phyloP scores from a whole-genome alignment of 2,113 vertebrate genomes.

The Sisor rabdophorus region DNA sequence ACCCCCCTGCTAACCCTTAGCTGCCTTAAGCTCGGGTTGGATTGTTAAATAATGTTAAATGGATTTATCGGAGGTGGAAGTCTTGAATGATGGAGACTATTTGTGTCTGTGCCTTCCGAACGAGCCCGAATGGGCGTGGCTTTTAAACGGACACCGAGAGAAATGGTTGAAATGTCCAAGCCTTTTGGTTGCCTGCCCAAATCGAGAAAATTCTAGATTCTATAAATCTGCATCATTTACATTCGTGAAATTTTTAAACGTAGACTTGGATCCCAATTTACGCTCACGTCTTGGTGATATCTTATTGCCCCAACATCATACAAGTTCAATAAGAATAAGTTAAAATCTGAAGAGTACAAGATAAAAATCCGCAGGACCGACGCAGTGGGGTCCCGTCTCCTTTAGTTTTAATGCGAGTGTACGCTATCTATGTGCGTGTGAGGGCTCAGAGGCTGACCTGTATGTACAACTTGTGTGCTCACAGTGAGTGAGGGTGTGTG shows the following conservation, averaged over 20 bases:
- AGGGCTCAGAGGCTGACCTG: slow-evolving; percentile 30
- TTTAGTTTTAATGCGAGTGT: slow-evolving; percentile 5
- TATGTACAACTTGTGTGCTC: slow-evolving; percentile 33
- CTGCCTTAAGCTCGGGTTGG: slow-evolving; percentile 7
- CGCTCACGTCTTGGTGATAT: neutral
- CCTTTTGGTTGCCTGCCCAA: neutral
- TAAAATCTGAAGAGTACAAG: slow-evolving; percentile 46
- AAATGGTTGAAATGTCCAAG: neutral
- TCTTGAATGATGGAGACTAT: slow-evolving; percentile 7
- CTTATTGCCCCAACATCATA: slow-evolving; percentile 11
- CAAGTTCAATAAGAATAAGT: slow-evolving; percentile 43
- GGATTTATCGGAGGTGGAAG: too few relatives aligned
- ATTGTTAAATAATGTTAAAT: neutral
- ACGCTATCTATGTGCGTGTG: neutral
- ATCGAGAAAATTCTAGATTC: neutral
- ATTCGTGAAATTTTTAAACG: too few relatives aligned
- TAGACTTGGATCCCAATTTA: neutral
- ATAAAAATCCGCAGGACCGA: slow-evolving; percentile 38
- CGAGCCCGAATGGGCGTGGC: too few relatives aligned
- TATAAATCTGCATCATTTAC: too few relatives aligned
- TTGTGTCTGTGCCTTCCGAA: neutral
- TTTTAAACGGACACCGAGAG: neutral
- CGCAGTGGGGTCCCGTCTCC: slow-evolving; percentile 21
- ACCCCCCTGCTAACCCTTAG: neutral
- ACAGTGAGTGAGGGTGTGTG: slow-evolving; percentile 32